Evolutionary conservation across 2,888 invertebrate genomes (phyloP).

Genomic region (Drosophila bunnanda): DNA sequence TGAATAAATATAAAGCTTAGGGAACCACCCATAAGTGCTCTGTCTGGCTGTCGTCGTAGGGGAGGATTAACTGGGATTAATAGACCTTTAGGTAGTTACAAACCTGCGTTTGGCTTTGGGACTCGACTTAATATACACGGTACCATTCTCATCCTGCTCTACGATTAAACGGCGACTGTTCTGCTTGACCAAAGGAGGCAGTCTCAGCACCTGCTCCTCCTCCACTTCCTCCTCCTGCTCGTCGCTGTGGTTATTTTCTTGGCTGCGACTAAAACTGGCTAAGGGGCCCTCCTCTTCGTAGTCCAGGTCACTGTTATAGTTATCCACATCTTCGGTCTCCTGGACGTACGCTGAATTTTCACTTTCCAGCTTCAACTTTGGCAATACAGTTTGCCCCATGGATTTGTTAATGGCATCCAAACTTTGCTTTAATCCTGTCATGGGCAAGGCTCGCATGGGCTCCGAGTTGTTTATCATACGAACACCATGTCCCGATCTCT

Average conservation of each 20-base stretch:
- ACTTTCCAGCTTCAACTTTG: constrained; percentile 35
- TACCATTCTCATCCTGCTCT: constrained; percentile 62
- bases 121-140: constrained; percentile 67
- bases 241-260: neutral
- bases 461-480: constrained; percentile 29
- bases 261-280: neutral
- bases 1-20: neutral
- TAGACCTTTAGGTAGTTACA: constrained; percentile 39
- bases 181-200: constrained; percentile 20
- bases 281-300: constrained; percentile 15
- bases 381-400: constrained; percentile 23
- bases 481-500: constrained; percentile 13
- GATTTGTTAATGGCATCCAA: constrained; percentile 48
- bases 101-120: constrained; percentile 61
- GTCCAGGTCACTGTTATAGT: constrained; percentile 15
- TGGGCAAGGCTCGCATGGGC: constrained; percentile 45
- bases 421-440: constrained; percentile 54
- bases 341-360: constrained; percentile 19
- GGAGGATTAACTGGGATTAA: neutral
- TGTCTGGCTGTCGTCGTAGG: constrained; percentile 64
- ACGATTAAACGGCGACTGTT: constrained; percentile 51
- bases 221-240: constrained; percentile 13
- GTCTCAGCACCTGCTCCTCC: constrained; percentile 1
- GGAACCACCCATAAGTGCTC: constrained; percentile 48
- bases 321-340: constrained; percentile 34